Conservation (phyloP, 1,140 invertebrate genomes). For the Dolichoris vasculosae region DNA sequence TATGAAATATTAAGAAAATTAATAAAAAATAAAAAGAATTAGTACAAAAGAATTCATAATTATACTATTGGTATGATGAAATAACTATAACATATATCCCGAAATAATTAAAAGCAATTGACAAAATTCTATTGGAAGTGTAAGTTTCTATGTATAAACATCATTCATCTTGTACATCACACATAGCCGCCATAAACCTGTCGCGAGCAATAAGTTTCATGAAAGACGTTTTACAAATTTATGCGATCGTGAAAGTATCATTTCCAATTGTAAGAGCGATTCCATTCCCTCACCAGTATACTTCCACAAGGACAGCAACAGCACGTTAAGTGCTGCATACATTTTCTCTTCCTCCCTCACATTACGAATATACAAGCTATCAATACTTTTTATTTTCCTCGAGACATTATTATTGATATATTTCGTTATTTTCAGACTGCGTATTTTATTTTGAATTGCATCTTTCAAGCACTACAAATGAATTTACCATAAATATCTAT, state of each 20-base stretch:
- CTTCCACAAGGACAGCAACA: not conserved
- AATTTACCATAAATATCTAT: not conserved
- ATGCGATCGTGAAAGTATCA: conserved; percentile 25
- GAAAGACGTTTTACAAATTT: conserved; percentile 23
- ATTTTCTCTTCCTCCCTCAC: not conserved
- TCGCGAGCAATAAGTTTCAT: conserved; percentile 14
- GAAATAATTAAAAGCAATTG: too few species aligned
- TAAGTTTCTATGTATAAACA: not conserved
- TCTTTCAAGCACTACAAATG: not conserved
- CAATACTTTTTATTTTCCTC: not conserved
- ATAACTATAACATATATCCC: too few species aligned
- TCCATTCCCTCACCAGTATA: not conserved
- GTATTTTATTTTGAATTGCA: not conserved
- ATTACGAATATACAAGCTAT: not conserved
- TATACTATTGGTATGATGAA: too few species aligned
- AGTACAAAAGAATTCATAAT: too few species aligned
- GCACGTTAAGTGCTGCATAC: not conserved
- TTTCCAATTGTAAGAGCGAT: conserved; percentile 20
- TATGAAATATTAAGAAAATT: too few species aligned
- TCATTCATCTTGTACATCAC: not conserved
- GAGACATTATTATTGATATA: not conserved
- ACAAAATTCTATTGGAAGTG: not conserved
- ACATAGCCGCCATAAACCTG: not conserved
- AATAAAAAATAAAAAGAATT: too few species aligned
- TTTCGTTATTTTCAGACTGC: not conserved